Percentiles rank a stretch among this genome's conserved stretches.
phyloP scores from a whole-genome alignment of 2,888 invertebrate species.

The Cenopis cana region DNA sequence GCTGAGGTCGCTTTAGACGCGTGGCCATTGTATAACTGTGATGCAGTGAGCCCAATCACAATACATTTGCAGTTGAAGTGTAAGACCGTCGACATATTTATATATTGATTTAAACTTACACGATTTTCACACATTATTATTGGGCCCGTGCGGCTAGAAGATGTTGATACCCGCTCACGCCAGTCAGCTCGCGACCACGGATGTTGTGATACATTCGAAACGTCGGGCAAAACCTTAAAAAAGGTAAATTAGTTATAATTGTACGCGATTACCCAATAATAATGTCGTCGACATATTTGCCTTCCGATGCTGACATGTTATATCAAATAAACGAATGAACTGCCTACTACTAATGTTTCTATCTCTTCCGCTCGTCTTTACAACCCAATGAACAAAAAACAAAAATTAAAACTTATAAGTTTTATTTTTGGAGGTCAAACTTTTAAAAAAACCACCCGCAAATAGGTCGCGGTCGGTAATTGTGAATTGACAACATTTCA shows the following conservation, averaged over 20 bases:
- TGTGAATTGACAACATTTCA: too few relatives aligned
- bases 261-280: too few relatives aligned
- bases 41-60: constrained; percentile 49
- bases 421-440: background rate
- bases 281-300: too few relatives aligned
- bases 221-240: too few relatives aligned
- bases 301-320: background rate
- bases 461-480: background rate
- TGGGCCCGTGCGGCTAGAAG: too few relatives aligned
- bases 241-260: too few relatives aligned
- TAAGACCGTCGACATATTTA: background rate
- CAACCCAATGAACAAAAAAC: background rate
- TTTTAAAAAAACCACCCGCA: background rate
- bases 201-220: too few relatives aligned
- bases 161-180: too few relatives aligned
- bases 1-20: constrained; percentile 59
- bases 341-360: background rate
- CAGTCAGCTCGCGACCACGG: too few relatives aligned
- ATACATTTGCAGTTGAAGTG: constrained; percentile 23
- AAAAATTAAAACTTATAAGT: background rate
- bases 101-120: too few relatives aligned
- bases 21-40: constrained; percentile 68
- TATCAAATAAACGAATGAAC: background rate
- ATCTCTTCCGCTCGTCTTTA: background rate
- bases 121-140: too few relatives aligned